Evolutionary conservation across 1,140 invertebrate species (phyloP), one percentile per base, ranked within the genome.

Genomic region (Phortica variegata): DNA sequence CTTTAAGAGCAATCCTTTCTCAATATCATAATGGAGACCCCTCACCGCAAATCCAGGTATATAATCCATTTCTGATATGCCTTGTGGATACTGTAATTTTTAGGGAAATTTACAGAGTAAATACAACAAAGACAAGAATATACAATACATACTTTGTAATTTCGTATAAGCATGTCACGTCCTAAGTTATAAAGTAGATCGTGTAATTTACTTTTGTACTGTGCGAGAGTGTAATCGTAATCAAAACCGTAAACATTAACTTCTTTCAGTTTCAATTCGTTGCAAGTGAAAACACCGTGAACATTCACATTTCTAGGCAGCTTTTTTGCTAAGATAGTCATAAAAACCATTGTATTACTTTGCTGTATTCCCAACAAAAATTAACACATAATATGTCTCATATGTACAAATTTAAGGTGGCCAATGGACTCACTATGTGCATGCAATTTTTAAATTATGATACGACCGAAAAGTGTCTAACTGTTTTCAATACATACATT

Each of bases 191-290:
- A 98, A 5, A 98, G 83, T n/a, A 97, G 79, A 69, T 88, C 84
- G 75, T 97, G 92, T 72, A 98, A 79, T 29, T 88, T 84, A 15
- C 89, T 87, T 65, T 92, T 95, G 77, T 98, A 98, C 63, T 90
- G 90, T n/a, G 95, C 95, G 51, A 98, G 77, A 0, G 96, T 98
- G 71, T 98, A 98, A 76, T 98, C 96, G 81, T 98, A 98, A 80
- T 98, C 96, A 81, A 98, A 98, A 13, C 96, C 96, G 82, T 97
- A 98, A 1, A 97, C 91, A 65, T 92, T 84, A 26, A 98, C 90
- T 73, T 96, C 90, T 49, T 86, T 83, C 17, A 98, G 77, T 77
- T 96, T 88, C 16, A 97, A 79, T 74, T 98, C 94, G 79, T 98
- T 98, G 77, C 95, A 97, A n/a, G 93, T 92, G 81, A 97, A 98